Base-by-base conservation (phyloP, 2,113 vertebrate genomes). In the Herpailurus yagouaroundi region DNA sequence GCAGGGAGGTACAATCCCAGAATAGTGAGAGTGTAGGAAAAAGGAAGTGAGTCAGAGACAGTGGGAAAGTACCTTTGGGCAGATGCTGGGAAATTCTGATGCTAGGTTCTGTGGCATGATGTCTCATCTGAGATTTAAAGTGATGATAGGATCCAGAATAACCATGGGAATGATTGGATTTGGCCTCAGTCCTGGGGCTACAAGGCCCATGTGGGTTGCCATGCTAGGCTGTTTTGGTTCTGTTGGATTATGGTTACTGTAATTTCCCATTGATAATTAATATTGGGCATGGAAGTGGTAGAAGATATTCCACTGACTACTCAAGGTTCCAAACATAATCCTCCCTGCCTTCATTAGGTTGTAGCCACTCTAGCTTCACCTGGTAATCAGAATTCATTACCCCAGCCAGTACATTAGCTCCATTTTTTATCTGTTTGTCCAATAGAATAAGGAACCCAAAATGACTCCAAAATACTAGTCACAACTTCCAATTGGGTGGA, bases 261-360 rank as follows among this genome's bases (percentile, higher is more conserved):
- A 74, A 41, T 89, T 95, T 74, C 41, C 68, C 68, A 21, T 0
- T 83, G 68, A 89, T 45, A 95, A n/a, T 95, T 89, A 95, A 95
- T 45, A 55, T 31, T 74, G 66, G 55, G 19, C 33, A 52, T 64
- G 77, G 55, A 95, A 38, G 29, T 41, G 29, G 52, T 89, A 73
- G 82, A 41, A 38, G 23, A 63, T 50, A 7, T 36, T 94, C 85
- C 66, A 73, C 25, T 74, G 55, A 71, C 13, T 38, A 19, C 55
- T 41, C 5, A 71, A 25, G 38, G 25, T 82, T 84, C 55, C 31
- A 27, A 60, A 84, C 38, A 29, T 21, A 73, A 79, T 50, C 41
- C 55, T 74, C 7, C 27, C 14, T n/a, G n/a, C 21, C 25, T 82
- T 82, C n/a, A 55, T 38, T 64, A 81, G 45, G 41, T 38, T 41